phyloP scores from a whole-genome alignment of 1,140 invertebrate species.

The Gryllus bimaculatus region DNA sequence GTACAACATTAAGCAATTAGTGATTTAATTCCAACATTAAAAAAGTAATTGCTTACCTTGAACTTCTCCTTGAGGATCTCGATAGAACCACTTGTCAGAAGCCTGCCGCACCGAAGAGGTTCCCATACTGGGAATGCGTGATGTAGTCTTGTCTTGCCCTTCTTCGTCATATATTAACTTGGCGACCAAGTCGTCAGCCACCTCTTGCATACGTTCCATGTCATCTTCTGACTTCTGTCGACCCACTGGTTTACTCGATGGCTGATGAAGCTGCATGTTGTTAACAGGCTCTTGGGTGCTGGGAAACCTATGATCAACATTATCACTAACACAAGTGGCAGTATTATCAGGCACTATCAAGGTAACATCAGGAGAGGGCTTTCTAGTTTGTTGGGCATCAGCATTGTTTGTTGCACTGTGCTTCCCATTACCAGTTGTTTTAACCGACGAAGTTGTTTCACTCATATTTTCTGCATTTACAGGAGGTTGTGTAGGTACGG shows the following conservation, averaged over 20 bases:
- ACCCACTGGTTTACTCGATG: slow-evolving; percentile 19
- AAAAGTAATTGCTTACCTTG: slow-evolving; percentile 21
- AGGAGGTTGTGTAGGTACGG: not conserved
- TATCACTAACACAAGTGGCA: not conserved
- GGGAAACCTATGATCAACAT: not conserved
- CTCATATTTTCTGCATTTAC: not conserved
- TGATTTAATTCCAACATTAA: not conserved
- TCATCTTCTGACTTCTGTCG: slow-evolving; percentile 36
- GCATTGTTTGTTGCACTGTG: not conserved
- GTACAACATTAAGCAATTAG: too few relatives aligned
- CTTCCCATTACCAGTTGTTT: not conserved
- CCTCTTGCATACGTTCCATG: slow-evolving; percentile 56
- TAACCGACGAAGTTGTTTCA: not conserved
- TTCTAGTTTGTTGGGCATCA: not conserved
- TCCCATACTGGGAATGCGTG: slow-evolving; percentile 30
- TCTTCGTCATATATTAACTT: slow-evolving; percentile 49
- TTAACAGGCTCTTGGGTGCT: slow-evolving; percentile 27
- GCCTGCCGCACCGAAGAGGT: not conserved
- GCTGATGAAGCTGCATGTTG: not conserved
- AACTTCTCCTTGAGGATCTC: slow-evolving; percentile 58
- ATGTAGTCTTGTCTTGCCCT: slow-evolving; percentile 19
- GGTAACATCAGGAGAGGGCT: not conserved
- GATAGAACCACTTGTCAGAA: slow-evolving; percentile 70
- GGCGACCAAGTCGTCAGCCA: slow-evolving; percentile 60
- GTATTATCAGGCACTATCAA: not conserved